Percentiles rank a stretch among this genome's conserved stretches.
These are phyloP conservation scores for Seira sanloemensis DNA, from an alignment of 2,888 invertebrate genomes.

Conservation along the genomic window DNA sequence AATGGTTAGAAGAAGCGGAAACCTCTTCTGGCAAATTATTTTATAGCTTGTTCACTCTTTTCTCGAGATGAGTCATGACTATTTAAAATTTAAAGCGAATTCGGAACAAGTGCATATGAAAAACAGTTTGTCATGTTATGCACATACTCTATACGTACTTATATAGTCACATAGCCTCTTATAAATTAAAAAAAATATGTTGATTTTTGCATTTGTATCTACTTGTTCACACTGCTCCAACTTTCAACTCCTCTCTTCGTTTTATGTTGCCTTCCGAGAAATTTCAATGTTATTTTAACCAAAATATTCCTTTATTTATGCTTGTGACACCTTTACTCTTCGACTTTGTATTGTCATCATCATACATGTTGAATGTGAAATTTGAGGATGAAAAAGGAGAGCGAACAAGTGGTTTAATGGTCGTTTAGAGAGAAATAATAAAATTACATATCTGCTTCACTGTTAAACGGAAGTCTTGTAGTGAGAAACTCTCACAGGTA, in stretches of 20 bases:
- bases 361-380: conserved; percentile 2
- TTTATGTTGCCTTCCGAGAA: background rate
- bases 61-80: background rate
- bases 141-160: background rate
- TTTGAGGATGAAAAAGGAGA: conserved; percentile 26
- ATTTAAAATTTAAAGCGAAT: background rate
- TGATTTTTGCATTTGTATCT: background rate
- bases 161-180: too few relatives aligned
- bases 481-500: background rate
- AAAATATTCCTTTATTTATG: conserved; percentile 14
- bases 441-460: conserved; percentile 16
- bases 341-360: background rate
- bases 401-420: conserved; percentile 58
- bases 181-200: background rate
- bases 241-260: background rate
- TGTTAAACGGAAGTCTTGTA: conserved; percentile 42
- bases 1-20: background rate
- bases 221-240: background rate
- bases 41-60: background rate
- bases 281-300: background rate
- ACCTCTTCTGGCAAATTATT: background rate
- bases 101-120: background rate
- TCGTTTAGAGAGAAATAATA: background rate
- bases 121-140: background rate
- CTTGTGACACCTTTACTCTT: conserved; percentile 8